Evolutionary conservation across 2,888 invertebrate genomes (phyloP).

Genomic region (Agrilus cyanescens): DNA sequence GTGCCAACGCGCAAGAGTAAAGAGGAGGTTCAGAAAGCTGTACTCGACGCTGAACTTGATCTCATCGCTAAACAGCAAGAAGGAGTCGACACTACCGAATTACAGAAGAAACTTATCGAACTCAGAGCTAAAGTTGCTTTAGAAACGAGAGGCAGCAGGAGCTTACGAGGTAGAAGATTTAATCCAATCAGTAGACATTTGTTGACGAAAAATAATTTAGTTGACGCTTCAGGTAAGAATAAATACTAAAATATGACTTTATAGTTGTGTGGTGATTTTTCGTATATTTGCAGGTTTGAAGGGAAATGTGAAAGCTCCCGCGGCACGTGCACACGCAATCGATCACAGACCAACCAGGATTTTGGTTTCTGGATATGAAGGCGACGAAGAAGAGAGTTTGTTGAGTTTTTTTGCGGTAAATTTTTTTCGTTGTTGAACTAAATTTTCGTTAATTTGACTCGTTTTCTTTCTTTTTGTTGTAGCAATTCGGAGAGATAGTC

Average conservation of each 20-base stretch:
- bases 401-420: conserved; percentile 71
- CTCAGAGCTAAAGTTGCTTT: conserved; percentile 48
- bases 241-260: background rate
- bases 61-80: conserved; percentile 80
- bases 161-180: conserved; percentile 30
- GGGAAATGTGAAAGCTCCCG: conserved; percentile 22
- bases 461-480: conserved; percentile 19
- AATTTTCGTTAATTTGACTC: conserved; percentile 2
- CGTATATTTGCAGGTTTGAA: conserved; percentile 16
- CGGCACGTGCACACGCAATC: conserved; percentile 44
- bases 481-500: conserved; percentile 84
- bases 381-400: conserved; percentile 70
- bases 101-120: conserved; percentile 66
- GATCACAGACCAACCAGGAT: conserved; percentile 82
- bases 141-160: conserved; percentile 30
- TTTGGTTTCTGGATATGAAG: conserved; percentile 76
- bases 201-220: conserved; percentile 31
- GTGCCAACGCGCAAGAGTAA: conserved; percentile 47
- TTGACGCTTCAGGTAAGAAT: conserved; percentile 18
- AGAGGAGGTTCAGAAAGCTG: conserved; percentile 77
- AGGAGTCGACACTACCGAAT: conserved; percentile 74
- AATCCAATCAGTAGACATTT: conserved; percentile 29
- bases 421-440: background rate
- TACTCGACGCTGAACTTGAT: conserved; percentile 84
- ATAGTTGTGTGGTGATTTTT: background rate